These are phyloP conservation scores for Centropus bengalensis DNA, from an alignment of 2,113 vertebrate genomes.

Conservation along the genomic window DNA sequence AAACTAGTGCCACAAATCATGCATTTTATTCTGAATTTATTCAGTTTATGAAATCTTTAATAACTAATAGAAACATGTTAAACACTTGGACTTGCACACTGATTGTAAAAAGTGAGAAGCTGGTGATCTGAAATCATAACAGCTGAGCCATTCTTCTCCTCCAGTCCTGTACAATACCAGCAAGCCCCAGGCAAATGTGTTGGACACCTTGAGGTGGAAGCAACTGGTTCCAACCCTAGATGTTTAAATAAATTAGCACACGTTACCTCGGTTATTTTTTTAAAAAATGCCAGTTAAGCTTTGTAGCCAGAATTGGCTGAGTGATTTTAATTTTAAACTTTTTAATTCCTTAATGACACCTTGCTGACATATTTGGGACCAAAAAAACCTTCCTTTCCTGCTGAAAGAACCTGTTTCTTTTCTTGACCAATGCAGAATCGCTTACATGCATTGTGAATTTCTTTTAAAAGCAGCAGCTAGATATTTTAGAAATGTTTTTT, in stretches of 20 bases:
- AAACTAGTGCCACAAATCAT: not conserved
- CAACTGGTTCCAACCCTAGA: not conserved
- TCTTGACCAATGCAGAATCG: not conserved
- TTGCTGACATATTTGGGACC: not conserved
- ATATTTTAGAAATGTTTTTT: not conserved
- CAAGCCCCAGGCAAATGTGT: not conserved
- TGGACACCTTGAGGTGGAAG: not conserved
- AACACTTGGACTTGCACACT: not conserved
- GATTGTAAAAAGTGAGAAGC: not conserved
- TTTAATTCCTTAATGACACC: not conserved
- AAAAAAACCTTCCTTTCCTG: not conserved
- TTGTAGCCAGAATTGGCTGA: not conserved
- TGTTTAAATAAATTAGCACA: not conserved
- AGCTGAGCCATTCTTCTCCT: not conserved
- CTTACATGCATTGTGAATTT: not conserved
- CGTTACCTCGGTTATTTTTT: not conserved
- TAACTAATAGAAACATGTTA: not conserved
- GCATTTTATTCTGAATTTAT: not conserved
- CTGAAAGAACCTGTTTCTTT: not conserved
- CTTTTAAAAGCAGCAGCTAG: not conserved
- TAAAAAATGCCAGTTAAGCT: not conserved
- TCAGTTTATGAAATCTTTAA: not conserved
- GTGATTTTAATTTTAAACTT: not conserved
- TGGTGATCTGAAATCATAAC: not conserved
- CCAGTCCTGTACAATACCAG: not conserved